Percentiles rank a stretch among this genome's conserved stretches.
Conservation (phyloP, 35 echinoderm and acorn worm genomes). For the Patiria miniata region DNA sequence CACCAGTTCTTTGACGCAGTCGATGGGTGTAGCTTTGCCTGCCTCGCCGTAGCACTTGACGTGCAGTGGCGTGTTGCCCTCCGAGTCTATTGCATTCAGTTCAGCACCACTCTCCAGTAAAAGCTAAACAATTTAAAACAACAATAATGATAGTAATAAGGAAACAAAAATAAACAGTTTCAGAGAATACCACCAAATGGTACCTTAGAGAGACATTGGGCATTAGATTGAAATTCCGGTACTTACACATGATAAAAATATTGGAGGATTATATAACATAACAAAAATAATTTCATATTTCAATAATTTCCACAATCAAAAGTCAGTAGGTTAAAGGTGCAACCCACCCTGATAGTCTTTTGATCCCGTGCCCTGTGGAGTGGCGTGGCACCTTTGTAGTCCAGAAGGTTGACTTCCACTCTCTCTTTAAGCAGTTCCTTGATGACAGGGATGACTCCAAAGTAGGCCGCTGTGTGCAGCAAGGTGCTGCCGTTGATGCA, state of each 20-base stretch:
- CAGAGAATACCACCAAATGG: too few relatives aligned
- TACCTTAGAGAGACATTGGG: too few relatives aligned
- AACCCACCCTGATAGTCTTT: constrained; percentile 73
- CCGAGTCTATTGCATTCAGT: constrained; percentile 80
- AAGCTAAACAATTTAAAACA: constrained; percentile 40
- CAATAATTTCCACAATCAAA: too few relatives aligned
- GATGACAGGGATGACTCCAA: constrained; percentile 82
- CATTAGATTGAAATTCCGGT: too few relatives aligned
- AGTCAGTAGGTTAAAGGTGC: too few relatives aligned
- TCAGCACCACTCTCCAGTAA: constrained; percentile 82
- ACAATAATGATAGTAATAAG: background rate
- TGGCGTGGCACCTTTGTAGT: constrained; percentile 95
- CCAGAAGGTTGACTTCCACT: constrained; percentile 89
- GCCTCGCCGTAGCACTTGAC: constrained; percentile 97
- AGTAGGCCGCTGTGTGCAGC: constrained; percentile 95
- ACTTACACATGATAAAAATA: too few relatives aligned
- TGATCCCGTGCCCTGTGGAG: constrained; percentile 80
- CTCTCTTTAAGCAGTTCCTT: constrained; percentile 93
- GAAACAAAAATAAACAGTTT: too few relatives aligned
- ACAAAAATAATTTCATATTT: too few relatives aligned
- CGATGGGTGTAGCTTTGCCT: constrained; percentile 78
- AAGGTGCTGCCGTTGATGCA: constrained; percentile 97
- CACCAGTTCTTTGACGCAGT: constrained; percentile 91
- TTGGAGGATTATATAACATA: too few relatives aligned
- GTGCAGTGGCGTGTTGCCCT: constrained; percentile 95